These are phyloP conservation scores for Collichthys lucidus DNA, from an alignment of 2,113 vertebrate species.

Conservation along the genomic window DNA sequence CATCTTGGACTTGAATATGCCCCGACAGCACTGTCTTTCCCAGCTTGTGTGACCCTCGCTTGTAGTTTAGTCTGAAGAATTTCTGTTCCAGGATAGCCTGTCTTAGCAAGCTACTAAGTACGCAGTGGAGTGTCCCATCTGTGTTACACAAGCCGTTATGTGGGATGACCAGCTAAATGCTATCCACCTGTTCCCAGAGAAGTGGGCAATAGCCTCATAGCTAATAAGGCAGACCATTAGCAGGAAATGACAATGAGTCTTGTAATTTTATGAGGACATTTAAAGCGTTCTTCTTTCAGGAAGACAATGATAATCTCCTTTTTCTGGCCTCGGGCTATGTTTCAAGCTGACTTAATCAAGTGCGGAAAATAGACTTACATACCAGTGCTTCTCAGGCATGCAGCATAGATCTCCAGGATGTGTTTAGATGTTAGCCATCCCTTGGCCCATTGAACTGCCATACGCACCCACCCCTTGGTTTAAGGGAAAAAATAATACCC, in stretches of 20 bases:
- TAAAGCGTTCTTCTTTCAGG: constrained; percentile 52
- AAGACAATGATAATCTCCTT: constrained; percentile 34
- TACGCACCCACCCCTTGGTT: background rate
- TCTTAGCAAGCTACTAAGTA: constrained; percentile 6
- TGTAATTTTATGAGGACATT: constrained; percentile 59
- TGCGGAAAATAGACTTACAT: constrained; percentile 25
- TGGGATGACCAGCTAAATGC: constrained; percentile 46
- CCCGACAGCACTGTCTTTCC: background rate
- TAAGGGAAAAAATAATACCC: background rate
- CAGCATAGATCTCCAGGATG: constrained; percentile 20
- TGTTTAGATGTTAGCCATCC: constrained; percentile 15
- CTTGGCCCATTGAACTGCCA: background rate
- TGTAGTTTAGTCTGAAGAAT: constrained; percentile 12
- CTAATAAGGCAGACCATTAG: constrained; percentile 54
- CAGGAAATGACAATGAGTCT: constrained; percentile 54
- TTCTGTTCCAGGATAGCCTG: constrained; percentile 10
- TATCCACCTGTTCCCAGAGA: constrained; percentile 40
- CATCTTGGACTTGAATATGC: constrained; percentile 31
- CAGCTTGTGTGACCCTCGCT: constrained; percentile 25
- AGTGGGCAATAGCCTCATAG: constrained; percentile 33
- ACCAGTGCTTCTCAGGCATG: constrained; percentile 24
- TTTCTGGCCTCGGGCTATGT: constrained; percentile 47
- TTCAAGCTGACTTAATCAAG: constrained; percentile 49
- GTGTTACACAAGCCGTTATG: constrained; percentile 29
- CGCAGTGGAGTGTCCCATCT: constrained; percentile 26